Base-by-base conservation (phyloP, 2,888 invertebrate genomes). In the Monopis laevigella region DNA sequence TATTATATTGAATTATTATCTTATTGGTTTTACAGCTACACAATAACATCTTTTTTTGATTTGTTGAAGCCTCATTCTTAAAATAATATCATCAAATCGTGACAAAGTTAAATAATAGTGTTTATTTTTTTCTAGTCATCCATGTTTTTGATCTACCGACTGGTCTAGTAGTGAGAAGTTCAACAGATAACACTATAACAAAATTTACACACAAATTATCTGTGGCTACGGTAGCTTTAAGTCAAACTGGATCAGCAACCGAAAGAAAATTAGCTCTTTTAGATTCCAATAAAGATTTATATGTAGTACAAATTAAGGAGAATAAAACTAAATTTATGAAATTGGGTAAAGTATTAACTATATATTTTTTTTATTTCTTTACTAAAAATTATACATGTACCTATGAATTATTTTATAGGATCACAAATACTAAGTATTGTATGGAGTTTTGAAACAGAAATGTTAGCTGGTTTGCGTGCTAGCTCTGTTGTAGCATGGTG, bases 241-340 rank as follows among this genome's bases (percentile, higher is more conserved):
- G 95, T 62, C 92, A 96, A 59, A 88, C 91, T 42, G 96, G 95
- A 1, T 84, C 88, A 0, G 62, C 88, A 0, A 85, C 84, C 24
- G 93, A 93, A 53, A 86, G 98, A 47, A 90, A 90, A 54, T 70
- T 98, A 32, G 95, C 95, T 1, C 78, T 98, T 44, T 82, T 98
- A 17, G 98, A 99, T 70, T 87, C 86, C 53, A 96, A 96, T 59
- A 85, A 89, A 53, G 97, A 98, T 67, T 77, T 98, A 11, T 93
- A 90, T 62, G 83, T 98, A 12, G 86, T 93, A 2, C 86, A 90
- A 44, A 83, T 90, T 6, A 86, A 88, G 58, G 86, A 87, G 41
- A 62, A 74, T 16, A 81, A 83, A 48, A 83, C 87, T 45, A 86
- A 85, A 53, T 85, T 88, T 45, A 80, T 84, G n/a, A 92, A 92